Evolutionary conservation across 2,113 vertebrate genomes (phyloP), one percentile per base, ranked within the genome.

Genomic region (Ctenodactylus gundi): DNA sequence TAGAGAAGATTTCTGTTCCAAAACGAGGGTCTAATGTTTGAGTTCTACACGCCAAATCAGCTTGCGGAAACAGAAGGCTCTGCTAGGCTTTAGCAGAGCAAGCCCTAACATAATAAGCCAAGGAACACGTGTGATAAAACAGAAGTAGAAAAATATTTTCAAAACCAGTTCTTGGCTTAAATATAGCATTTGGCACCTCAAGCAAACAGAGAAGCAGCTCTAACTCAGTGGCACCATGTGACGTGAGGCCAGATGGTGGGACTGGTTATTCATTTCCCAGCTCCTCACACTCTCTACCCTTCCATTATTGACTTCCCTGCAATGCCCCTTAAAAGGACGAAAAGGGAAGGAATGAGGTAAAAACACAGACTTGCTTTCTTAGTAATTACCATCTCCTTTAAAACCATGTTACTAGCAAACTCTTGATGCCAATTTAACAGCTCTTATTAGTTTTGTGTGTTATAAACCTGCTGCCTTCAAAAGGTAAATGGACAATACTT

Each of bases 71-170:
- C 98, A 98, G 98, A 98, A 97, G 98, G 98, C 97, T 96, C 92
- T 78, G 97, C 94, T 94, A 97, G 97, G 97, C 98, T 97, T 97
- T 90, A 97, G 96, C 97, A 97, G 98, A 98, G 97, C 95, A 96
- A 97, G 97, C 96, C 96, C 95, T 93, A 97, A 96, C 94, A 57
- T 92, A 98, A 98, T 95, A 97, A 98, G 98, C 96, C 98, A 98
- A 95, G 81, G 96, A 97, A 98, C 82, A 97, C 93, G 51, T 97
- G 96, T 98, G 94, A 96, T 98, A 98, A 97, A 98, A 98, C 60
- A 82, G 96, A 97, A 98, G 97, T 81, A 96, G 94, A 96, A 98
- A 98, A 98, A 98, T 98, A 98, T 98, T 98, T 98, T 97, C 97
- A 98, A 98, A 98, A 97, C 94, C 92, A 85, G 94, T 96, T 97